These are phyloP conservation scores for Bombus confusus DNA, from an alignment of 1,140 invertebrate species.

Conservation along the genomic window DNA sequence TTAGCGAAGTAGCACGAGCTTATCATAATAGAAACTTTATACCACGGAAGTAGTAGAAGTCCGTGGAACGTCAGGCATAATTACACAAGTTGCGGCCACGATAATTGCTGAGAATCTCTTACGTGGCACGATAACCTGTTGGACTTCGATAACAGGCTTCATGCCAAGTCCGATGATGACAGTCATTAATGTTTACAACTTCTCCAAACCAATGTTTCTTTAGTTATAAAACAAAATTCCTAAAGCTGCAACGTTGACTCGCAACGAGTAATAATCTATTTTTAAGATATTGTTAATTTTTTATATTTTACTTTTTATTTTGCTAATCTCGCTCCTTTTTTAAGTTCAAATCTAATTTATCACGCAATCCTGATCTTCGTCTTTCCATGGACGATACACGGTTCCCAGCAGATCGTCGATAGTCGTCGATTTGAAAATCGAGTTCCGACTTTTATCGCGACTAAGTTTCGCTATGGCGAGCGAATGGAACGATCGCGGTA, in stretches of 20 bases:
- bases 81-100: slow-evolving; percentile 53
- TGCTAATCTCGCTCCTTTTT: background rate
- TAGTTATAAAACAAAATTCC: background rate
- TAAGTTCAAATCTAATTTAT: background rate
- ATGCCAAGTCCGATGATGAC: slow-evolving; percentile 26
- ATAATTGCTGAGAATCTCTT: slow-evolving; percentile 62
- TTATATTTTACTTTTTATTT: background rate
- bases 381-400: background rate
- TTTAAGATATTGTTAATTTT: background rate
- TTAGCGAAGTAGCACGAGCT: background rate
- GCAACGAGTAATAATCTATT: background rate
- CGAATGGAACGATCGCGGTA: background rate
- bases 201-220: background rate
- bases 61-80: slow-evolving; percentile 62
- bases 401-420: background rate
- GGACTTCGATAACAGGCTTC: slow-evolving; percentile 57
- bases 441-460: background rate
- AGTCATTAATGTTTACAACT: slow-evolving; percentile 7
- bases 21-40: background rate
- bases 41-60: slow-evolving; percentile 58
- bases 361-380: background rate
- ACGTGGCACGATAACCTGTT: slow-evolving; percentile 67
- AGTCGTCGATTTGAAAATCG: background rate
- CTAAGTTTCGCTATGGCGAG: background rate
- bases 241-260: background rate